These are phyloP conservation scores for Drosophila leonis DNA, from an alignment of 2,888 invertebrate species.

Conservation along the genomic window DNA sequence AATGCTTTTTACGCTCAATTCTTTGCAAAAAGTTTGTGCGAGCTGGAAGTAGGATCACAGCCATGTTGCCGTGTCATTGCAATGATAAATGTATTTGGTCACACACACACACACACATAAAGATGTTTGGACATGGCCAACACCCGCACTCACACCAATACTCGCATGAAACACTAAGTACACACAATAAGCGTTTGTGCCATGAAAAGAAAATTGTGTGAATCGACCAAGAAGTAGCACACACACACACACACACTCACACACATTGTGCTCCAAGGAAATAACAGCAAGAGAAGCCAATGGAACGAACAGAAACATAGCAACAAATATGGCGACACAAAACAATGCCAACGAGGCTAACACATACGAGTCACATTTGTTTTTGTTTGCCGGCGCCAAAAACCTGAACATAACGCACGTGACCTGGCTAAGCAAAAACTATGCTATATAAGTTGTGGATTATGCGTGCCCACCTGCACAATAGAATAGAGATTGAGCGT, in stretches of 20 bases:
- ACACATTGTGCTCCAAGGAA: conserved; percentile 6
- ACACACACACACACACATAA: conserved; percentile 25
- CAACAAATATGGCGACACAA: conserved; percentile 43
- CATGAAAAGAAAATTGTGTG: conserved; percentile 70
- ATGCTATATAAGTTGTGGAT: conserved; percentile 27
- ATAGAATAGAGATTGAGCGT: neutral
- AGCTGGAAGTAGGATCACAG: conserved; percentile 37
- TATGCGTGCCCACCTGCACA: conserved; percentile 34
- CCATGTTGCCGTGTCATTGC: conserved; percentile 74
- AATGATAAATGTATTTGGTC: conserved; percentile 78
- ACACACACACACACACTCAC: neutral
- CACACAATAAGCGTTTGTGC: conserved; percentile 48
- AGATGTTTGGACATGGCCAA: conserved; percentile 10
- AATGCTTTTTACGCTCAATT: conserved; percentile 57
- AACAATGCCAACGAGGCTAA: conserved; percentile 33
- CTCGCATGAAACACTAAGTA: conserved; percentile 38
- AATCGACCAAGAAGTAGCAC: conserved; percentile 38
- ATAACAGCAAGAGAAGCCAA: conserved; percentile 22
- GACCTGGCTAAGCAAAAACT: conserved; percentile 55
- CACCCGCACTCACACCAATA: conserved; percentile 20
- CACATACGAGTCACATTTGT: conserved; percentile 7
- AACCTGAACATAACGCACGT: conserved; percentile 52
- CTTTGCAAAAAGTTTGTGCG: conserved; percentile 22
- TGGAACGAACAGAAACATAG: conserved; percentile 1
- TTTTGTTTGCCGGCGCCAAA: conserved; percentile 1